A percentile compares a stretch with the other conserved stretches of the same genome.
Conservation (phyloP, 2,113 vertebrate genomes). For the Rhabdomys dilectus region DNA sequence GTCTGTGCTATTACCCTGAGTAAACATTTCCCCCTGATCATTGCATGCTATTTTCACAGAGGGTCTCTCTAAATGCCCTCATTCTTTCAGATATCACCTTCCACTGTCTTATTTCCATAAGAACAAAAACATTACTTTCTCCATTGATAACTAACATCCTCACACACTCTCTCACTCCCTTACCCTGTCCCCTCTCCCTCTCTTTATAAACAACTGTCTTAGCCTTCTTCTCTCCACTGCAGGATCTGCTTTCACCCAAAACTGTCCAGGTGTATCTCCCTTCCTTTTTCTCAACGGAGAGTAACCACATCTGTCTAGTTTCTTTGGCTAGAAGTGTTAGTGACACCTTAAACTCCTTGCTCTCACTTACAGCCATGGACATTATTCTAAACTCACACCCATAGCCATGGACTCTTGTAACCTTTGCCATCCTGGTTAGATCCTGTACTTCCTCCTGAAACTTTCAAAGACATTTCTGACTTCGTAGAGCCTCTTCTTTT, state of each 20-base stretch:
- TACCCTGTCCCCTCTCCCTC: too few species aligned
- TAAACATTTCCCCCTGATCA: background rate
- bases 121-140: background rate
- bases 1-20: background rate
- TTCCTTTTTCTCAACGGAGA: background rate
- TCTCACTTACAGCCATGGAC: background rate
- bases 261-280: background rate
- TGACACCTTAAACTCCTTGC: background rate
- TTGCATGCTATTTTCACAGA: background rate
- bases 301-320: background rate
- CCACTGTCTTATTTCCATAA: background rate
- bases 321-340: background rate
- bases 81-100: background rate
- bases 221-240: background rate
- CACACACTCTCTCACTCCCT: background rate
- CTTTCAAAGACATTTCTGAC: background rate
- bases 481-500: background rate
- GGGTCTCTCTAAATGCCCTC: background rate
- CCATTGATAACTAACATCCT: background rate
- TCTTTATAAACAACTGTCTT: background rate
- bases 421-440: background rate
- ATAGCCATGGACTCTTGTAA: background rate
- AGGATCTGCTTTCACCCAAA: background rate
- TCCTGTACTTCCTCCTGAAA: background rate
- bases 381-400: background rate